Base-by-base conservation (phyloP, 2,888 invertebrate species). In the Athripsodes cinereus region DNA sequence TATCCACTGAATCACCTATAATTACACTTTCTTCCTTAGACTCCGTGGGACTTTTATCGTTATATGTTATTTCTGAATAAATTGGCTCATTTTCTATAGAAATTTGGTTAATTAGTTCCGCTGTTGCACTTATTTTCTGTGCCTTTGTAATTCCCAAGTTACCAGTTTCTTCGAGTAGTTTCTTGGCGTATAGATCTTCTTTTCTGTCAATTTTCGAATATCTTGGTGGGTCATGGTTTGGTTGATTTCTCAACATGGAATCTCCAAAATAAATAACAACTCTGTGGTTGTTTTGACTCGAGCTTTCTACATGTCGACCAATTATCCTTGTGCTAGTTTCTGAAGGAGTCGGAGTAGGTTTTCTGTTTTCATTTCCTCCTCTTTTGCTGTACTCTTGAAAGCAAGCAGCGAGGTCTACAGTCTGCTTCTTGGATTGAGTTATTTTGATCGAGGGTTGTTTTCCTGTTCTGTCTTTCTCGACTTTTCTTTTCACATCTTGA, bases 231-330 rank as follows among this genome's bases (percentile, higher is more conserved):
- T 55, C 51, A 2, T 50, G 48, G 47, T 52, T 67, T 65, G 64
- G 59, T 62, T 79, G 78, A 64, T 76, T 77, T 35, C 80, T 72
- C 58, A 78, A 77, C 50, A 83, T 81, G 2, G 85, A 83, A 68
- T 87, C 87, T 31, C 86, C 87, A 64, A 86, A 87, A 69, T 86
- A 87, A 66, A 87, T 86, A 51, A 87, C 84, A n/a, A 86, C 86
- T 74, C 84, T 85, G 68, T 87, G 85, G 64, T 77, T 75, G 64
- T 74, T 74, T 68, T 78, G 73, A 53, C 76, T 79, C 57, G 76
- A 75, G 20, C 48, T 62, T 22, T 61, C 58, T 11, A 55, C 31
- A 8, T 52, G 19, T 19, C 34, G 2, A 35, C 50, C 46, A 16
- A 48, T 21, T 22, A 21, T 53, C 51, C 48, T 51, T 13, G 59